Base-by-base conservation (phyloP, 2,888 invertebrate genomes). In the Tridacna crocea region DNA sequence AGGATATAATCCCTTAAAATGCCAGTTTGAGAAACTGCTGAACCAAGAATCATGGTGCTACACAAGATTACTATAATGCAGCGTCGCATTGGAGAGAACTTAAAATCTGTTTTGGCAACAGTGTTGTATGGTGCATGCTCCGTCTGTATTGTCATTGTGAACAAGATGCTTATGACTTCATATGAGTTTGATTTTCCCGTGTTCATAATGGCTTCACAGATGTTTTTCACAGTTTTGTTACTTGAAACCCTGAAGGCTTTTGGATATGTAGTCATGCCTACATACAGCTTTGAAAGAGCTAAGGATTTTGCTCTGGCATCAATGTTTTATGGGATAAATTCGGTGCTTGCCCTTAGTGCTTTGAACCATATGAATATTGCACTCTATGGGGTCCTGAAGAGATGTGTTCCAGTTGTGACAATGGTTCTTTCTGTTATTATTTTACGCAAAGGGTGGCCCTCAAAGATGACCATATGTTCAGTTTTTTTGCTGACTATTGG, bases 341-440 rank as follows among this genome's bases (percentile, higher is more conserved):
- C 95, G 58, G 94, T 95, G 70, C 90, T 95, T 55, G 94, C 95
- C 13, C 93, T 95, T 55, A 93, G 93, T 81, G 95, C 95, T 0
- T 92, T 95, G 46, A 94, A 95, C 83, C 95, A 95, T 73, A 95
- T 95, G 94, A 95, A 95, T 81, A 94, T 95, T 86, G 95, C 95
- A 1, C 94, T 95, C 93, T 95, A 95, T 89, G 95, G 95, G 2
- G 95, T 95, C 6, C 87, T 95, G 46, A 95, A 95, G 89, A 92
- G 95, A 73, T 95, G 94, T 87, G 94, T 93, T 6, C 95, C 95
- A 0, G 84, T 95, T 3, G 93, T 94, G 8, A 95, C 94, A 51
- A 89, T 95, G 79, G 58, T 94, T 24, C 87, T 95, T 55, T 92
- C 94, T 11, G 89, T 93, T 6, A 51, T 94, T 12, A 87, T 95